Conservation (phyloP, 2,113 vertebrate species). For the Bujurquina vittata region DNA sequence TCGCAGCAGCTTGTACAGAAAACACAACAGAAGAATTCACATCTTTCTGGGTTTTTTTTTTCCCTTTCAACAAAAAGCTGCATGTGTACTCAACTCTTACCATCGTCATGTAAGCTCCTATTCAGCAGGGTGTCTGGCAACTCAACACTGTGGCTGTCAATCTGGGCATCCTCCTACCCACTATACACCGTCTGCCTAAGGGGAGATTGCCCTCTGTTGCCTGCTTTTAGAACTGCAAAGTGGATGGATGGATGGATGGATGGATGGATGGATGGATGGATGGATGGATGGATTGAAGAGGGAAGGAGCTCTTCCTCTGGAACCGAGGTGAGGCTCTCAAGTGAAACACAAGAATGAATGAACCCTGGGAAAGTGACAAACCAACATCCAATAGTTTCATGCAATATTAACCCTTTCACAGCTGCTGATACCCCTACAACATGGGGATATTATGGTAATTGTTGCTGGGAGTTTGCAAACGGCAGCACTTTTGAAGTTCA, state of each 20-base stretch:
- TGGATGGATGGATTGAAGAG: neutral
- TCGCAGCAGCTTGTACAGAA: slow-evolving; percentile 45
- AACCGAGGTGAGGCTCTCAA: neutral
- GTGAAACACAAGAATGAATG: neutral
- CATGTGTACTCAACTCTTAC: slow-evolving; percentile 35
- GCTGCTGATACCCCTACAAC: too few species aligned
- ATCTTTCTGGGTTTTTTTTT: neutral
- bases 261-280: neutral
- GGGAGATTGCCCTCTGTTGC: slow-evolving; percentile 55
- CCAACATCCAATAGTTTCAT: neutral
- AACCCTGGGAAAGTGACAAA: neutral
- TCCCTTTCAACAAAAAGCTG: slow-evolving; percentile 29
- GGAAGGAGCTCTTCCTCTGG: neutral
- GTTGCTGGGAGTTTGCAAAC: too few species aligned
- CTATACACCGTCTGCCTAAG: neutral
- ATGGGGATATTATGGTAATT: too few species aligned
- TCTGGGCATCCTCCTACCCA: slow-evolving; percentile 27
- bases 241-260: neutral
- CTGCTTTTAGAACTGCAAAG: slow-evolving; percentile 34
- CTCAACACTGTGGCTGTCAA: slow-evolving; percentile 49
- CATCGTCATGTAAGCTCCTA: slow-evolving; percentile 10
- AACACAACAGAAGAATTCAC: slow-evolving; percentile 30
- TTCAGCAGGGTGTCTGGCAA: slow-evolving; percentile 42
- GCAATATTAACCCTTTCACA: neutral
- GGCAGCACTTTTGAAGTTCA: too few species aligned